Evolutionary conservation across 2,888 invertebrate genomes (phyloP), one percentile per base, ranked within the genome.

Genomic region (Macropis europaea): DNA sequence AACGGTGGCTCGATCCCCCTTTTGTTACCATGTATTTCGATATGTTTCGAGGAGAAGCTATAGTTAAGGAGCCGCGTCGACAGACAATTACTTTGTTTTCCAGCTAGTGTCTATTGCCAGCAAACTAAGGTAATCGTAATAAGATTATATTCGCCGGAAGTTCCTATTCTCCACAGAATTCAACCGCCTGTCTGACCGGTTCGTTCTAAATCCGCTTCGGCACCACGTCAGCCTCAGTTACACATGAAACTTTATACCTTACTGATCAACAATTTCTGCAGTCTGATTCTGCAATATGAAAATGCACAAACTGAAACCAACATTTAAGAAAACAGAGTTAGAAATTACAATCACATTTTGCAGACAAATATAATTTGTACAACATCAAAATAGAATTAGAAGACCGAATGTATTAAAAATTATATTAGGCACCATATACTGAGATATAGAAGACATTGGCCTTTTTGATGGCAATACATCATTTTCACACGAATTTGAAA

Each of bases 61-160:
- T 26, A 60, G 34, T 19, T 19, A 19, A 24, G 28, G 54, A 38
- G 7, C 22, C 26, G 24, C 40, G 57, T 50, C 63, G 47, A 42
- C 47, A 42, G 43, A 36, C 71, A 53, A 71, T 73, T 64, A 63
- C 63, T 63, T 71, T 72, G 60, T 69, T 70, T 69, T 28, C 36
- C 15, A 24, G 30, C 38, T 17, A 32, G 54, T 43, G 47, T 48
- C 69, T 32, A 30, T 22, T 17, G 19, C 63, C 13, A 6, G 53
- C 28, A 28, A 59, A 71, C 52, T 64, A 54, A 54, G 48, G 43
- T 53, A 59, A 71, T 71, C 59, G 72, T 73, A 71, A 73, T 63
- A 63, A 73, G 63, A 71, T 73, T 71, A 71, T 63, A 73, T 71
- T 63, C 53, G 34, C 71, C 48, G 50, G 64, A 73, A 63, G 53